Evolutionary conservation across 2,797 vertebrate species (phyloP), one percentile per base, ranked within the genome.

Genomic region (Heliangelus exortis): DNA sequence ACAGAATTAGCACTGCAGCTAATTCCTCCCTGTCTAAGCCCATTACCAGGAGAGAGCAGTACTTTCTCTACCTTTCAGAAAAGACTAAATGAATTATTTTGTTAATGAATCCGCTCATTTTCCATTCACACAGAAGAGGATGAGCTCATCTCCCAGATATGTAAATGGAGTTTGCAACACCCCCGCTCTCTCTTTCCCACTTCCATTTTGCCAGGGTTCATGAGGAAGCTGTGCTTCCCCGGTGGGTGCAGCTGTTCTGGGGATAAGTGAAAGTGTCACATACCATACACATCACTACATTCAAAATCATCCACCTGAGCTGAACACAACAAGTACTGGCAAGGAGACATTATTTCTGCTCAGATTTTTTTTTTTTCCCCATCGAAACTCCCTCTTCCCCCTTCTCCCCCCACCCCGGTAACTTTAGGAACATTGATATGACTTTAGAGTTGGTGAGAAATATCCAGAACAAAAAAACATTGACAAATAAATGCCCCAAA

Each of bases 131-230:
- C 53, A 50, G 29, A 36, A 80, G 47, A 72, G 36, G 48, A 91
- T 93, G 89, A 92, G 66, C 88, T 95, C 89, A 95, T 61, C 63
- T 71, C 29, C 15, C 29, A 92, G 90, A 73, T 61, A 89, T 3
- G 65, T 67, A 82, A 93, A 84, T 62, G 15, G 20, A 63, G 54
- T 80, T 87, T 87, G 39, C 59, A 87, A 28, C 48, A 34, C 34
- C 31, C 51, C 9, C 15, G n/a, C n/a, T 5, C 19, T 28, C 57
- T 55, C 58, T 75, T 67, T 73, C 41, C 25, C 16, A 12, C 45
- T 88, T 83, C 41, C 65, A 22, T 72, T 84, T 65, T 45, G n/a
- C 21, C 0, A 0, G 16, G 3, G 1, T 77, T 74, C 12, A 8
- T 50, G 54, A 82, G 23, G 54, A 80, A 87, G 72, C 36, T 66